Evolutionary conservation across 2,113 vertebrate species (phyloP).

Genomic region (Jaculus jaculus): DNA sequence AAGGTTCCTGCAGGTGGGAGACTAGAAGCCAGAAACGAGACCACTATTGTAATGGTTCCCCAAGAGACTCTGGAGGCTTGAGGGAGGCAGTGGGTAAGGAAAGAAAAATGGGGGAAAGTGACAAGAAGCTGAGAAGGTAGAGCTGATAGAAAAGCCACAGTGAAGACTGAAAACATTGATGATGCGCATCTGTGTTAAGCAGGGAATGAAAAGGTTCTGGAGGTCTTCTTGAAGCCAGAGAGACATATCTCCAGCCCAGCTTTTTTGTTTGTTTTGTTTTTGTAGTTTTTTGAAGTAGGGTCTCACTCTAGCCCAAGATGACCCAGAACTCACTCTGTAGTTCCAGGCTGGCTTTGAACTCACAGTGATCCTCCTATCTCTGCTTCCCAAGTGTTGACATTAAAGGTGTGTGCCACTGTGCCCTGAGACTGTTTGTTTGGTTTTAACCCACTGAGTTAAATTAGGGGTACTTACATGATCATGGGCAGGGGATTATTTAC

Average conservation of each 20-base stretch:
- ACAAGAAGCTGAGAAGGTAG: not conserved
- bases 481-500: too few species aligned
- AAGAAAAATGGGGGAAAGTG: not conserved
- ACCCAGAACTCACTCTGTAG: too few species aligned
- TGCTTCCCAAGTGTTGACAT: too few species aligned
- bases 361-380: not conserved
- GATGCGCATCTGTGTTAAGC: not conserved
- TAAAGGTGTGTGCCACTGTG: too few species aligned
- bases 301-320: too few species aligned
- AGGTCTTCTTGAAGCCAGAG: not conserved
- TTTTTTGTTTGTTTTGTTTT: not conserved
- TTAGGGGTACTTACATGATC: not conserved
- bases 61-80: not conserved
- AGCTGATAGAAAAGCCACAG: not conserved
- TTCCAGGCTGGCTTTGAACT: not conserved
- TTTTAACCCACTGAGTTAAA: too few species aligned
- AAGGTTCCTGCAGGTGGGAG: not conserved
- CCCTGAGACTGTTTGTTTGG: too few species aligned
- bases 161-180: not conserved
- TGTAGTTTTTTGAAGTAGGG: not conserved
- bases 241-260: not conserved
- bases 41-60: accelerated
- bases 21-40: not conserved
- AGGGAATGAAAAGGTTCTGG: not conserved
- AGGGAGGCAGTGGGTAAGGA: not conserved